These are phyloP conservation scores for Progne subis DNA, from an alignment of 2,113 vertebrate genomes.

Conservation along the genomic window DNA sequence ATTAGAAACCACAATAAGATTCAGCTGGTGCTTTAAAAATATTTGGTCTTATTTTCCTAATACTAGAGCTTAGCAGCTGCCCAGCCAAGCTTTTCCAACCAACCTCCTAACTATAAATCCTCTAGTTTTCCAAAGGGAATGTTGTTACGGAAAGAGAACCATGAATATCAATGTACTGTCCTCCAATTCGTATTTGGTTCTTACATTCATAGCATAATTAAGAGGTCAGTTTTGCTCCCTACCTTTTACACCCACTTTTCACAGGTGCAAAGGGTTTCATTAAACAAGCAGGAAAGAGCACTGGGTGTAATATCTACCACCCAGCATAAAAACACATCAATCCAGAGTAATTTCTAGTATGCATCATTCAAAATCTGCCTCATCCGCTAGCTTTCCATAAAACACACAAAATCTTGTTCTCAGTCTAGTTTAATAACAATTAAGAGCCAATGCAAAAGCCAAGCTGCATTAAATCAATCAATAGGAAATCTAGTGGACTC, in stretches of 20 bases:
- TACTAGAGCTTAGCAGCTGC: neutral
- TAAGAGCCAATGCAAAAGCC: neutral
- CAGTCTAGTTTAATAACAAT: neutral
- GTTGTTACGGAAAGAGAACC: neutral
- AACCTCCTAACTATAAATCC: fast-evolving
- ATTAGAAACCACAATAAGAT: neutral
- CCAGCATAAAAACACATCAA: neutral
- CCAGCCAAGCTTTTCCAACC: neutral
- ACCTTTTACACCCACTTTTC: neutral
- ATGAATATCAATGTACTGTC: fast-evolving
- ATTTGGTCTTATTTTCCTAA: neutral
- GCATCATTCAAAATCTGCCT: neutral
- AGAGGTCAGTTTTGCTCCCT: neutral
- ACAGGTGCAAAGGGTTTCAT: neutral
- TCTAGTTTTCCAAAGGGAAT: neutral
- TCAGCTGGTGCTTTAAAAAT: neutral
- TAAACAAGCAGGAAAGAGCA: neutral
- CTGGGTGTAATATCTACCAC: neutral
- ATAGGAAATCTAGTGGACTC: neutral
- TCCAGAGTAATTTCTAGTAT: neutral
- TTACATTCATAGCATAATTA: neutral
- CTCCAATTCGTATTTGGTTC: neutral
- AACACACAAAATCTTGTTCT: neutral
- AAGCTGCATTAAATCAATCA: neutral
- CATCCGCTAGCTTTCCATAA: neutral